Base-by-base conservation (phyloP, 2,797 vertebrate species). In the Anabas testudineus region DNA sequence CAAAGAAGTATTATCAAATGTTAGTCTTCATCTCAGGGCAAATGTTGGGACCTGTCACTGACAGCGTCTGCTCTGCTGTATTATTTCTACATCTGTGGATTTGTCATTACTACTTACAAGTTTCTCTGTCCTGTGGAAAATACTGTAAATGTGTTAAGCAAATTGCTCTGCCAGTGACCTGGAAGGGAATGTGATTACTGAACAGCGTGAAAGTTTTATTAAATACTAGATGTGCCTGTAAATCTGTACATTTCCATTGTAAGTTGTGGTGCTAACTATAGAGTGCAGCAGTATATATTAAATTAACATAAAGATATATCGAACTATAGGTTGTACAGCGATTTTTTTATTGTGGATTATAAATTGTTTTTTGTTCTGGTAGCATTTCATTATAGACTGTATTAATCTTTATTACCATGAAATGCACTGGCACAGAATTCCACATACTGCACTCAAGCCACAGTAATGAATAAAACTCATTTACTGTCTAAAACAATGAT, bases 381-480 rank as follows among this genome's bases (percentile, higher is more conserved):
- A 52, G 54, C 70, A 80, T 87, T 84, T 86, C 51, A 63, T 49
- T 85, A 53, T 80, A 41, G 42, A 52, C 15, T 58, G 3, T n/a
- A 32, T 39, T 62, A 51, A n/a, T n/a, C 76, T 67, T 75, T 71
- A 68, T 68, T 77, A 65, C 63, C 36, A 43, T 83, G 77, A 64
- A 88, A 87, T 89, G 90, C 91, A 91, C 88, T 91, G 89, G 89
- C 70, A 84, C 53, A 75, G 49, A 82, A 47, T 79, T 82, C 19
- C 39, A 74, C 65, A 67, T 66, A 61, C 71, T 90, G 85, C 87
- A 85, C 79, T 91, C 77, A 13, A 65, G 57, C 71, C 58, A 88
- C 77, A 77, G 78, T 74, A 46, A 87, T 87, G 56, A 93, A 91
- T 91, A 90, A 92, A 92, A 85, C 66, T 76, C 66, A 82, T 78